phyloP scores from a whole-genome alignment of 2,113 vertebrate genomes.

The Bambusicola thoracicus region DNA sequence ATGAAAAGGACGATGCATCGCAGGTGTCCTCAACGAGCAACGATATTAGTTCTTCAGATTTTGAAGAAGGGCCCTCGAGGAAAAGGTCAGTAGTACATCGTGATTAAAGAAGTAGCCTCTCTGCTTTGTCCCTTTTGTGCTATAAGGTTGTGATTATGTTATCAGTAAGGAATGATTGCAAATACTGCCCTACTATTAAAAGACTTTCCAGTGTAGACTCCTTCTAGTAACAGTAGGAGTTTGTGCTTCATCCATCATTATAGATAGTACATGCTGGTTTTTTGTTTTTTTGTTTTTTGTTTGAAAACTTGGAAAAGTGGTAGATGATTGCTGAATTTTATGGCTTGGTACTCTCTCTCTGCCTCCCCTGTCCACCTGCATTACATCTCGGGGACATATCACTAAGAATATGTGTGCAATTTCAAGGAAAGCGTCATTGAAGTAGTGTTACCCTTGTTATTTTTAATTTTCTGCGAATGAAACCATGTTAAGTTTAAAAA shows the following conservation, averaged over 20 bases:
- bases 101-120: not conserved
- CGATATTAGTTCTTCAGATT: constrained; percentile 89
- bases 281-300: not conserved
- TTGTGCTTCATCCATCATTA: not conserved
- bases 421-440: not conserved
- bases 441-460: not conserved
- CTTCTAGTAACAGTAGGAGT: not conserved
- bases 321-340: not conserved
- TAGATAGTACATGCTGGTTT: not conserved
- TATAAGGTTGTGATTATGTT: not conserved
- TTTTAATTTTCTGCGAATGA: constrained; percentile 30
- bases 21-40: constrained; percentile 88
- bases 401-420: not conserved
- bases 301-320: not conserved
- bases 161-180: not conserved
- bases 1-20: constrained; percentile 91
- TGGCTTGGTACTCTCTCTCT: not conserved
- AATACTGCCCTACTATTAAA: not conserved
- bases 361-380: not conserved
- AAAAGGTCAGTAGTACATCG: constrained; percentile 87
- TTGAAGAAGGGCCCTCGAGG: constrained; percentile 92
- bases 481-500: not conserved
- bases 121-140: not conserved
- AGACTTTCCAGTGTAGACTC: not conserved
- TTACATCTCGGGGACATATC: not conserved